These are phyloP conservation scores for Calephelis perditalis DNA, from an alignment of 2,888 invertebrate species.

Conservation along the genomic window DNA sequence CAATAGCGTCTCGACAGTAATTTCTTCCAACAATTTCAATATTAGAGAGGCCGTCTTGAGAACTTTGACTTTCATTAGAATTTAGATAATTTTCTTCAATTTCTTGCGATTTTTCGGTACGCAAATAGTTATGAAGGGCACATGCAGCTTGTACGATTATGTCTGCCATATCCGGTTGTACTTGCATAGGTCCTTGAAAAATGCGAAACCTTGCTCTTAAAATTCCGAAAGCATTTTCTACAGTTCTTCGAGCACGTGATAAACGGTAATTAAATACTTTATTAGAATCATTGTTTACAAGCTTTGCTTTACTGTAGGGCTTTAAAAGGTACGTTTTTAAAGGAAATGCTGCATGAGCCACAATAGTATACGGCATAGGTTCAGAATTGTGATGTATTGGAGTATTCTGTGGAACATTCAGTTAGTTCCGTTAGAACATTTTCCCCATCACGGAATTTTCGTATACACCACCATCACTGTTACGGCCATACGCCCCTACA, in stretches of 20 bases:
- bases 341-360: too few species aligned
- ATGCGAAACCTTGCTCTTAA: conserved; percentile 22
- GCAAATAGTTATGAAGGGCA: conserved; percentile 13
- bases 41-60: neutral
- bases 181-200: conserved; percentile 23
- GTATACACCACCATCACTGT: too few species aligned
- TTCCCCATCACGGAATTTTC: too few species aligned
- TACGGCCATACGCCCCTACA: too few species aligned
- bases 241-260: conserved; percentile 13
- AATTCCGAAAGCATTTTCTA: conserved; percentile 22
- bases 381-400: too few species aligned
- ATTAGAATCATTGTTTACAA: conserved; percentile 12
- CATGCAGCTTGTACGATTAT: conserved; percentile 24
- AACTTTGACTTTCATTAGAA: neutral
- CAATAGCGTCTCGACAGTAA: conserved; percentile 18
- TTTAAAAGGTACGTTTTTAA: too few species aligned
- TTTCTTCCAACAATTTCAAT: neutral
- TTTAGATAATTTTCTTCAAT: neutral
- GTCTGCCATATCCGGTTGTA: conserved; percentile 20
- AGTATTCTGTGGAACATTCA: too few species aligned
- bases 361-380: too few species aligned
- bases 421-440: too few species aligned
- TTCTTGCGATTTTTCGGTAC: neutral
- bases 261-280: conserved; percentile 17
- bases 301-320: conserved; percentile 13